Evolutionary conservation across 2,113 vertebrate genomes (phyloP), one percentile per base, ranked within the genome.

Genomic region (Ophiodon elongatus): DNA sequence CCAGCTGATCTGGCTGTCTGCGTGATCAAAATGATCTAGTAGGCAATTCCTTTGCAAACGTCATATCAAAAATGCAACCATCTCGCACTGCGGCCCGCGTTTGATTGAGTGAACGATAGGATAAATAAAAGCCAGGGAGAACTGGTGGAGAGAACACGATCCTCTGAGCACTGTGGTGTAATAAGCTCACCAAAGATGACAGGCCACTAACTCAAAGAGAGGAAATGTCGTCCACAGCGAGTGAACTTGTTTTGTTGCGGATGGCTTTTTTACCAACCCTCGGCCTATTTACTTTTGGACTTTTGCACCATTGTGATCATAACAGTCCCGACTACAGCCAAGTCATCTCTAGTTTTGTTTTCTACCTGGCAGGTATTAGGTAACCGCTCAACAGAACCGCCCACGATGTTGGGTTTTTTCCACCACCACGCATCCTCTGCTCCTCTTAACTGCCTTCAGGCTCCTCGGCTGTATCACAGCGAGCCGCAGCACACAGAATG

Each of bases 321-420:
- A 62, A 60, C 17, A 57, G 27, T 63, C 35, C 0, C 39, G 65
- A 64, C 54, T 76, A 21, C 33, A 84, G 83, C 82, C 54, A 69
- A 79, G 64, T 78, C 70, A 89, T 37, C 73, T 62, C 14, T 57
- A 68, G 15, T 74, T 84, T 78, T 75, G 75, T 85, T 83, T 90
- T 78, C 71, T 66, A 65, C 79, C 78, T 80, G 87, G 84, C 83
- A 90, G 81, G 87, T 83, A 63, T 92, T 91, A 85, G 88, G 80
- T 91, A 91, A 94, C 70, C 10, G 31, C 33, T 77, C 64, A 74
- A 78, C 85, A 85, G 71, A 88, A 83, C 93, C 91, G 77, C 91
- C 90, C 74, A 89, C 89, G 69, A 7, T 85, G 71, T 87, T n/a
- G 80, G 64, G 21, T 47, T 67, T 69, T 27, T 27, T 25, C 4